Conservation (phyloP, 1,140 invertebrate genomes). For the Telenomus remus region DNA sequence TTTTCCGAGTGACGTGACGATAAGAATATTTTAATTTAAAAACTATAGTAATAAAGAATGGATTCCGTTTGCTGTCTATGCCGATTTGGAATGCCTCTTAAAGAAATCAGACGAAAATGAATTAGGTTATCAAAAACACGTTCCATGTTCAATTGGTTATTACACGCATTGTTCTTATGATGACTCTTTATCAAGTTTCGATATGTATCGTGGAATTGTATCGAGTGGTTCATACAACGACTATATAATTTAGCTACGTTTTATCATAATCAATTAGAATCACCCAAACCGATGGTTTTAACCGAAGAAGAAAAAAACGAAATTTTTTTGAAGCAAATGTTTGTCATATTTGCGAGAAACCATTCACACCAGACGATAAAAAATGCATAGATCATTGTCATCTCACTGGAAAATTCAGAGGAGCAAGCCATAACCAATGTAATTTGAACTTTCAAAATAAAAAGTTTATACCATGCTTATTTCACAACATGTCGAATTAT, state of each 20-base stretch:
- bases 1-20: background rate
- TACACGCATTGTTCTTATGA: slow-evolving; percentile 68
- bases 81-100: slow-evolving; percentile 62
- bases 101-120: slow-evolving; percentile 50
- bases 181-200: slow-evolving; percentile 62
- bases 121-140: slow-evolving; percentile 61
- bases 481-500: slow-evolving; percentile 65
- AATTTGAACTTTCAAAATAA: slow-evolving; percentile 65
- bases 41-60: slow-evolving; percentile 58
- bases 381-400: slow-evolving; percentile 62
- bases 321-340: background rate
- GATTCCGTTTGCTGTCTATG: slow-evolving; percentile 63
- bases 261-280: background rate
- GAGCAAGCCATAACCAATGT: slow-evolving; percentile 61
- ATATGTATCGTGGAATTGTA: slow-evolving; percentile 61
- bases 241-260: slow-evolving; percentile 48
- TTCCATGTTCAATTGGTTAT: slow-evolving; percentile 65
- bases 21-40: slow-evolving; percentile 54
- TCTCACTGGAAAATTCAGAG: slow-evolving; percentile 63
- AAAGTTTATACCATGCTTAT: slow-evolving; percentile 57
- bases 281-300: slow-evolving; percentile 1
- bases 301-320: background rate
- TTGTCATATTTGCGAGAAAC: slow-evolving; percentile 8
- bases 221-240: slow-evolving; percentile 59
- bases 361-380: slow-evolving; percentile 9